Percentiles rank a stretch among this genome's conserved stretches.
Evolutionary conservation across 2,113 vertebrate species (phyloP).

Genomic region (Tragelaphus imberbis): DNA sequence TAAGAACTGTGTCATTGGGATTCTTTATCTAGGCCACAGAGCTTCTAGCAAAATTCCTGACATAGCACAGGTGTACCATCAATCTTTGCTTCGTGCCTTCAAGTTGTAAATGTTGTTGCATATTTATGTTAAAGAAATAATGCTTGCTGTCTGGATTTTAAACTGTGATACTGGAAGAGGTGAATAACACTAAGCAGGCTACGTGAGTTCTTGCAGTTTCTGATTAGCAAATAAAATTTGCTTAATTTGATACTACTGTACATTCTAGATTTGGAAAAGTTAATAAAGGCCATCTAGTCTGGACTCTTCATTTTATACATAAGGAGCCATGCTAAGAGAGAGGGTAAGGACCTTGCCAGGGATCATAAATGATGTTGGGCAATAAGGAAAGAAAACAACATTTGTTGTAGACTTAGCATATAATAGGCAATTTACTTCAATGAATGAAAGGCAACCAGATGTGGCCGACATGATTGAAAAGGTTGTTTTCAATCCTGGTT

Average conservation of each 20-base stretch:
- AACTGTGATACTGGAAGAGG: background rate
- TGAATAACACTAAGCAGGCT: background rate
- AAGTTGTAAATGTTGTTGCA: background rate
- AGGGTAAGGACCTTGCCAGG: background rate
- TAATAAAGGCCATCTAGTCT: background rate
- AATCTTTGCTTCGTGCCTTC: background rate
- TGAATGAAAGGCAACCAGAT: background rate
- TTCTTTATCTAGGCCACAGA: constrained; percentile 9
- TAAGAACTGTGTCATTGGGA: background rate
- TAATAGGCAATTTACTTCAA: background rate
- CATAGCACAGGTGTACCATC: background rate
- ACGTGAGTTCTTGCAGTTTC: background rate
- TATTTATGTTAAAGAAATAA: background rate
- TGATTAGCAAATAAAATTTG: background rate
- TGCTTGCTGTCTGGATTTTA: background rate
- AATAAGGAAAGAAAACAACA: background rate
- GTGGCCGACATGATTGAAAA: background rate
- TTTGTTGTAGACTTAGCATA: background rate
- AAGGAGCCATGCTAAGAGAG: background rate
- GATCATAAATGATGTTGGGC: background rate
- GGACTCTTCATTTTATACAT: background rate
- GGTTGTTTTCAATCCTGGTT: background rate
- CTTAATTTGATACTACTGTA: background rate
- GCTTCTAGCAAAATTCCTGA: background rate
- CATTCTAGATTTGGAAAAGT: background rate